Percentiles rank a stretch among this genome's conserved stretches.
Conservation (phyloP, 2,113 vertebrate genomes). For the Origma solitaria region DNA sequence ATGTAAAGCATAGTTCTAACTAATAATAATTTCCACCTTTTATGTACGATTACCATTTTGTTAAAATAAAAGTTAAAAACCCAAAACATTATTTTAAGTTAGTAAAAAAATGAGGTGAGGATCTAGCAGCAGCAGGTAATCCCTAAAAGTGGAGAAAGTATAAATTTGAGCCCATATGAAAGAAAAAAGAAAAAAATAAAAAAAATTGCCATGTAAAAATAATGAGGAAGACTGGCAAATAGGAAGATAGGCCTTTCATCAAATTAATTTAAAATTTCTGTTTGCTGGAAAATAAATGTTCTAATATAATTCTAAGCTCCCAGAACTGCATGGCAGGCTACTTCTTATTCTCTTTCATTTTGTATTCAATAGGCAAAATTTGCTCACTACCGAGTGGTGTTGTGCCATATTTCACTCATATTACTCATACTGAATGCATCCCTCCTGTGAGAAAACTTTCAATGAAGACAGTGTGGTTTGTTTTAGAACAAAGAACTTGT, state of each 20-base stretch:
- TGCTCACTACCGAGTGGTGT: not conserved
- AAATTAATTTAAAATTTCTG: not conserved
- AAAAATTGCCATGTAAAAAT: not conserved
- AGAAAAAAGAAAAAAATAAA: too few species aligned
- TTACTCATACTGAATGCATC: not conserved
- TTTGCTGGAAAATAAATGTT: not conserved
- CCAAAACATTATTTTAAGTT: not conserved
- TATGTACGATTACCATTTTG: not conserved
- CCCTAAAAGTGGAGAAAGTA: not conserved
- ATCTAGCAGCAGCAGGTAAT: not conserved
- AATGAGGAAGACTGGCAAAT: not conserved
- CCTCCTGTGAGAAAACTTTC: not conserved
- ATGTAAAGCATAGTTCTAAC: not conserved
- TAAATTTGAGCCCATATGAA: not conserved
- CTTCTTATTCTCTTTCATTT: not conserved
- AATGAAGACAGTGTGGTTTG: not conserved
- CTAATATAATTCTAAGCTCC: not conserved
- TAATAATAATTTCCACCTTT: not conserved
- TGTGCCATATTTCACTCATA: not conserved
- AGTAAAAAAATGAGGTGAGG: not conserved
- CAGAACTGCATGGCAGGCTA: not conserved
- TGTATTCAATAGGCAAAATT: not conserved
- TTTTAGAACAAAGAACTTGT: not conserved
- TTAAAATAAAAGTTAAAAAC: not conserved
- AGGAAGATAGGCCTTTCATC: rapidly evolving